Evolutionary conservation across 2,888 invertebrate genomes (phyloP).

Genomic region (Melinaea menophilus): DNA sequence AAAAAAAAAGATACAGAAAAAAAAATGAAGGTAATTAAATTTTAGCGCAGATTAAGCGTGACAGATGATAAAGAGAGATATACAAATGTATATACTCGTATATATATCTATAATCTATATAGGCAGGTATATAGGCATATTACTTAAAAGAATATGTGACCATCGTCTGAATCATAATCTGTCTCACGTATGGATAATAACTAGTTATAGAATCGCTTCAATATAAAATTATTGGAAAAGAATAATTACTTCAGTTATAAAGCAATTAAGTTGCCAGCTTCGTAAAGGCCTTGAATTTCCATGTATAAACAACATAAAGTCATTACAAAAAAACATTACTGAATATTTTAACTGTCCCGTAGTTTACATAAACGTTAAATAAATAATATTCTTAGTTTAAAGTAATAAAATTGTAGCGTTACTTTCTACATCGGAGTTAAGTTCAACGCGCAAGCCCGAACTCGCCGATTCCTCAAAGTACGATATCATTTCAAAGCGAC

Average conservation of each 20-base stretch:
- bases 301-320: not conserved
- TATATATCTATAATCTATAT: too few species aligned
- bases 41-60: too few species aligned
- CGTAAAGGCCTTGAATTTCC: not conserved
- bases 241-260: conserved; percentile 18
- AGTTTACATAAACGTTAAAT: conserved; percentile 1
- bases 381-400: conserved; percentile 4
- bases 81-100: too few species aligned
- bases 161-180: not conserved
- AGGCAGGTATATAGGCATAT: too few species aligned
- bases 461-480: conserved; percentile 35
- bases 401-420: conserved; percentile 24
- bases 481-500: conserved; percentile 39
- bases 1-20: too few species aligned
- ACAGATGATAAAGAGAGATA: too few species aligned
- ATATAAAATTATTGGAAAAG: conserved; percentile 16
- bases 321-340: not conserved
- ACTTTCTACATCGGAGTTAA: conserved; percentile 31
- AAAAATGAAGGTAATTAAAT: too few species aligned
- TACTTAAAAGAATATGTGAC: too few species aligned
- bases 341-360: not conserved
- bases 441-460: conserved; percentile 66
- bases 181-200: conserved; percentile 8
- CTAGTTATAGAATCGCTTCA: conserved; percentile 7
- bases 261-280: conserved; percentile 13